Evolutionary conservation across 2,797 vertebrate species (phyloP).

Genomic region (Odontamblyopus lacepedii): DNA sequence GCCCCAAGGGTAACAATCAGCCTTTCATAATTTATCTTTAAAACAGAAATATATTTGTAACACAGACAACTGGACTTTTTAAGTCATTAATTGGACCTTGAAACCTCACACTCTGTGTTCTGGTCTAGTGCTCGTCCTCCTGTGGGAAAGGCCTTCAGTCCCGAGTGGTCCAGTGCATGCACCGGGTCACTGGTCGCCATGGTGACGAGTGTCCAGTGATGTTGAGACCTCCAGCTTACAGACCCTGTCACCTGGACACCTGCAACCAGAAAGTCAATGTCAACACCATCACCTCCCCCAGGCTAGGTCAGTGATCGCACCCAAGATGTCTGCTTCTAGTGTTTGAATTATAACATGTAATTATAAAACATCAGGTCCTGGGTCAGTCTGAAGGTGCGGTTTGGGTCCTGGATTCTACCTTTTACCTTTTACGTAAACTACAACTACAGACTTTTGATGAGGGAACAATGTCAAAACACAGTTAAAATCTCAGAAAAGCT

Average conservation of each 20-base stretch:
- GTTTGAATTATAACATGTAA: neutral
- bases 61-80: neutral
- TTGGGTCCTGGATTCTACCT: too few species aligned
- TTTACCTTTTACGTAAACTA: neutral
- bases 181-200: constrained; percentile 92
- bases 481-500: neutral
- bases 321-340: neutral
- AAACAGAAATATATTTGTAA: neutral
- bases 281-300: constrained; percentile 94
- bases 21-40: neutral
- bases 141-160: constrained; percentile 95
- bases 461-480: neutral
- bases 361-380: too few species aligned
- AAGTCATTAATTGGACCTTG: neutral
- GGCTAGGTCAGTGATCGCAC: constrained; percentile 85
- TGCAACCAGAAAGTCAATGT: constrained; percentile 90
- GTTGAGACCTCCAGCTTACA: constrained; percentile 87
- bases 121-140: constrained; percentile 89
- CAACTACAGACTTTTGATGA: neutral
- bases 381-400: too few species aligned
- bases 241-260: constrained; percentile 87
- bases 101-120: constrained; percentile 18
- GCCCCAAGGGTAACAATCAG: neutral
- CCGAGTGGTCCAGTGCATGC: constrained; percentile 97
- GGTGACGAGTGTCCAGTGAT: constrained; percentile 85